Percentiles rank a stretch among this genome's conserved stretches.
phyloP scores from a whole-genome alignment of 2,888 invertebrate species.

The Heliconius aoede region DNA sequence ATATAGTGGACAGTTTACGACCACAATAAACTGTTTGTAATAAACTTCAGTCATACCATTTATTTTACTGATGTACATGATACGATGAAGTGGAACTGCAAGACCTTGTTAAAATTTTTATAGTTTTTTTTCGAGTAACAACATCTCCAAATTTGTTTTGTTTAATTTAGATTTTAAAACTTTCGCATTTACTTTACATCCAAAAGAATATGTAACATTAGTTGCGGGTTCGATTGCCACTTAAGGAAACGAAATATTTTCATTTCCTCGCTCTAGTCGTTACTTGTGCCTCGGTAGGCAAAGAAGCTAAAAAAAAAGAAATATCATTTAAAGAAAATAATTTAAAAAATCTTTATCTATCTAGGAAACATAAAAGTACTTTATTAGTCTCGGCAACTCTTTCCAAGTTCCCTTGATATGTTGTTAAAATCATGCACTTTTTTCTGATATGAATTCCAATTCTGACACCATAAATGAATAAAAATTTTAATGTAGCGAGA shows the following conservation, averaged over 20 bases:
- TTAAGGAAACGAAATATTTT: too few relatives aligned
- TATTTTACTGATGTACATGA: slow-evolving; percentile 11
- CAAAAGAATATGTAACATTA: too few relatives aligned
- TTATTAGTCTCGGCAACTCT: not conserved
- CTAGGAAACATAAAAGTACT: not conserved
- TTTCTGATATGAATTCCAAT: too few relatives aligned
- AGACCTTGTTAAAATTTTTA: slow-evolving; percentile 8
- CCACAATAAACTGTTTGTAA: slow-evolving; percentile 33
- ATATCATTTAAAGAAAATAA: not conserved
- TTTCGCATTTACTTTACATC: not conserved
- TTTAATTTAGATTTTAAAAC: not conserved
- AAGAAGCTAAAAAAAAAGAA: too few relatives aligned
- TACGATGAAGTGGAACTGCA: not conserved
- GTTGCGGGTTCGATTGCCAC: too few relatives aligned
- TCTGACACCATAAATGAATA: too few relatives aligned
- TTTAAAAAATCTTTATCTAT: not conserved
- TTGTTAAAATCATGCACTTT: too few relatives aligned
- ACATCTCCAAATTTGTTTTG: not conserved
- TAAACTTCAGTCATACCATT: slow-evolving; percentile 28
- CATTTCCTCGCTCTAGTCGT: too few relatives aligned
- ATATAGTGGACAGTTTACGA: slow-evolving; percentile 28
- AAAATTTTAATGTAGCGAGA: too few relatives aligned
- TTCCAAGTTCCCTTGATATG: not conserved
- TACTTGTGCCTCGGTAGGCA: too few relatives aligned
- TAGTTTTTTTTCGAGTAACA: not conserved